Percentiles rank a stretch among this genome's conserved stretches.
phyloP scores from a whole-genome alignment of 2,797 vertebrate genomes.

The Streptopelia turtur region DNA sequence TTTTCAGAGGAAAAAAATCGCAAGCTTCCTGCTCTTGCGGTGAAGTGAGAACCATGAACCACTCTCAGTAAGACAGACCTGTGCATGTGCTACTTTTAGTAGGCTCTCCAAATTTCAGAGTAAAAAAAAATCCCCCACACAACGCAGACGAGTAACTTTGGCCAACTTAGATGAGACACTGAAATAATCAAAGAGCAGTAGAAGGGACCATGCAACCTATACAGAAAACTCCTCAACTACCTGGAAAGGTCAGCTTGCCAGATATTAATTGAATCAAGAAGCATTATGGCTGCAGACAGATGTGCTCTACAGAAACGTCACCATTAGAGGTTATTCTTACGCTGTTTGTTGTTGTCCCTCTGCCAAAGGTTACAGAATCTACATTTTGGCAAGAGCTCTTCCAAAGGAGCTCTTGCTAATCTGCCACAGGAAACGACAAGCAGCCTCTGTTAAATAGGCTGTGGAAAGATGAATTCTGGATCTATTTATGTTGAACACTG shows the following conservation, averaged over 20 bases:
- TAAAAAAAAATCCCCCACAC: conserved; percentile 16
- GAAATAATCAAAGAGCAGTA: background rate
- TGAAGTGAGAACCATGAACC: background rate
- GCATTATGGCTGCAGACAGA: background rate
- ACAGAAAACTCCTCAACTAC: background rate
- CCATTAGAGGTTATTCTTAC: background rate
- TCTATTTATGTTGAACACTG: background rate
- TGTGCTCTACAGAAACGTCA: background rate
- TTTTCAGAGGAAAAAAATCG: background rate
- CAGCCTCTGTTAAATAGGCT: background rate
- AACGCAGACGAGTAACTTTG: background rate
- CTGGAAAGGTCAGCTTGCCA: background rate
- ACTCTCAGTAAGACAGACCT: background rate
- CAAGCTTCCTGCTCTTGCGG: background rate
- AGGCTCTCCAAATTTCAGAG: conserved; percentile 10
- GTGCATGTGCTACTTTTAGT: background rate
- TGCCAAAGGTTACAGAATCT: background rate
- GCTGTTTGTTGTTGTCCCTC: background rate
- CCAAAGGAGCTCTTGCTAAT: background rate
- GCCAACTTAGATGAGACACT: background rate
- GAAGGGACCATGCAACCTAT: background rate
- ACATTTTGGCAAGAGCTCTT: background rate
- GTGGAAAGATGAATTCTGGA: background rate
- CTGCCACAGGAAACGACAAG: background rate
- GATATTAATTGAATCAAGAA: background rate